A percentile compares a stretch with the other conserved stretches of the same genome.
Conservation (phyloP, 2,113 vertebrate genomes). For the Gallinago paraguaiae region DNA sequence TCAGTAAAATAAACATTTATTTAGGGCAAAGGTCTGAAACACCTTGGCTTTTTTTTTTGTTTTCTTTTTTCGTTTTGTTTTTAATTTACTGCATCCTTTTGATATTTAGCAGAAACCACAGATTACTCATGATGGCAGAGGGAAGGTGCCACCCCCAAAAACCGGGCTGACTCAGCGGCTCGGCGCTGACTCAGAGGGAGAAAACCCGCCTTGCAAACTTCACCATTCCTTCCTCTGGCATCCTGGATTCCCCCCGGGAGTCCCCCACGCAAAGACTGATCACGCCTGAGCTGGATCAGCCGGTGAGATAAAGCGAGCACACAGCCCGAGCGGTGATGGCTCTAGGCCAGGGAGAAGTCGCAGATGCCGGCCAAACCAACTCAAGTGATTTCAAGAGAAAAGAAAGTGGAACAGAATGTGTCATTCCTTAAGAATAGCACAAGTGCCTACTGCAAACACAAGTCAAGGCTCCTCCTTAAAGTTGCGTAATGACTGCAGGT, state of each 20-base stretch:
- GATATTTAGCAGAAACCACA: not conserved
- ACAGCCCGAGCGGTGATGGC: not conserved
- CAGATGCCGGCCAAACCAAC: not conserved
- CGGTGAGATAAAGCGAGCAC: not conserved
- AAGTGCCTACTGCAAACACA: not conserved
- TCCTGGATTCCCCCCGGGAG: not conserved
- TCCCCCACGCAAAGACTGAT: not conserved
- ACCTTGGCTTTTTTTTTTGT: not conserved
- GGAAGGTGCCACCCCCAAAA: not conserved
- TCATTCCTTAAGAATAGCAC: not conserved
- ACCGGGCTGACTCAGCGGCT: not conserved
- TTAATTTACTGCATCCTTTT: not conserved
- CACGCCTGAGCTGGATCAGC: not conserved
- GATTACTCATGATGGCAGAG: not conserved
- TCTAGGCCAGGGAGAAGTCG: not conserved
- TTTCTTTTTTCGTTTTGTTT: not conserved
- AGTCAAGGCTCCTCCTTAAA: not conserved
- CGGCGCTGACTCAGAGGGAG: not conserved
- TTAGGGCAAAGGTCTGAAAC: not conserved
- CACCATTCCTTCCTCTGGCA: not conserved
- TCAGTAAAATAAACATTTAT: constrained; percentile 15
- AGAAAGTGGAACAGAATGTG: not conserved
- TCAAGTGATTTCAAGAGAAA: not conserved
- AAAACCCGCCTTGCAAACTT: not conserved
- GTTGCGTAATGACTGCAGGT: not conserved